A percentile compares a stretch with the other conserved stretches of the same genome.
These are phyloP conservation scores for Cheilosia pagana DNA, from an alignment of 2,888 invertebrate species.

Conservation along the genomic window DNA sequence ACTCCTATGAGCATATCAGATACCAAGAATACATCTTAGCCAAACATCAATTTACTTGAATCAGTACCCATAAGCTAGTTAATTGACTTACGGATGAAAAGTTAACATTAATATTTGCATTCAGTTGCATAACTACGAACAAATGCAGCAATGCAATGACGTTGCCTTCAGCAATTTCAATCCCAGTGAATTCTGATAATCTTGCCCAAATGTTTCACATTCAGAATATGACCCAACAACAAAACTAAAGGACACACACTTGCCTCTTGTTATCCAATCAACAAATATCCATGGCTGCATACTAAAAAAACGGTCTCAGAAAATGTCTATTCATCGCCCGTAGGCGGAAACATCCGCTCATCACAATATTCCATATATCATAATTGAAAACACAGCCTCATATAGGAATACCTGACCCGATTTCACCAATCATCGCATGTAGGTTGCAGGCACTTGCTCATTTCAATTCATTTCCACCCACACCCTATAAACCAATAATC, in stretches of 20 bases:
- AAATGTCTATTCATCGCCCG: background rate
- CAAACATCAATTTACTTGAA: too few relatives aligned
- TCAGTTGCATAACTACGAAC: too few relatives aligned
- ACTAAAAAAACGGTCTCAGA: background rate
- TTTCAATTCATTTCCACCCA: slow-evolving; percentile 27
- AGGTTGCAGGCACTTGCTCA: background rate
- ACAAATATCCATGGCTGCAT: background rate
- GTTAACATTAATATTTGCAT: too few relatives aligned
- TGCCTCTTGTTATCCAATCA: background rate
- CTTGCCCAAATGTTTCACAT: background rate
- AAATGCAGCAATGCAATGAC: too few relatives aligned
- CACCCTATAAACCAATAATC: slow-evolving; percentile 41
- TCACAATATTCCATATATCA: background rate
- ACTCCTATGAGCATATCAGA: too few relatives aligned
- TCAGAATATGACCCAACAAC: background rate
- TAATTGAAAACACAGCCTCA: slow-evolving; percentile 4
- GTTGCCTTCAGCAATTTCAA: too few relatives aligned
- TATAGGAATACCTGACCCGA: slow-evolving; percentile 7
- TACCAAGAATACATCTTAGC: too few relatives aligned
- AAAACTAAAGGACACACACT: background rate
- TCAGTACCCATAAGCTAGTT: too few relatives aligned
- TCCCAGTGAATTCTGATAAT: too few relatives aligned
- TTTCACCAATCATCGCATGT: slow-evolving; percentile 31
- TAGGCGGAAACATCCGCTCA: background rate
- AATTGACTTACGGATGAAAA: too few relatives aligned